Base-by-base conservation (phyloP, 2,888 invertebrate species). In the Cheilosia vulpina region DNA sequence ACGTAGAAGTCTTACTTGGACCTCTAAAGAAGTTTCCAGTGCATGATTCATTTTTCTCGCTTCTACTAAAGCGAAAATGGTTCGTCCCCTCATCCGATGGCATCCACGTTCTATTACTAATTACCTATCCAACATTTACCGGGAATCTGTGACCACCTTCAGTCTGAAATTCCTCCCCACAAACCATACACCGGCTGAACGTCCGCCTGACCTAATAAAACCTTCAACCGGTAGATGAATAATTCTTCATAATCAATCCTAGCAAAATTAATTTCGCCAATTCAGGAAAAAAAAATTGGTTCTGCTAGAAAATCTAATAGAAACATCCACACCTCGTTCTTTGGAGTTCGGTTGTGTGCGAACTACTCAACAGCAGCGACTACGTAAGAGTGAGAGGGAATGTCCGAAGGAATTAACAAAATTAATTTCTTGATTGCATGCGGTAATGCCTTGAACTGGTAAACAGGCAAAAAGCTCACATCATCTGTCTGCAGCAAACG, bases 361-460 rank as follows among this genome's bases (percentile, higher is more conserved):
- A 41, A 60, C 38, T 41, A 60, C n/a, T 60, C 15, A 41, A 13
- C 21, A 52, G 13, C 6, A 38, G 24, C 21, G 24, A n/a, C n/a
- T n/a, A n/a, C 7, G 52, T 24, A 34, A 15, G 43, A 62, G 53
- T 13, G 31, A 11, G 62, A 47, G 41, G 19, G n/a, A 38, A 27
- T 55, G 43, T 43, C 38, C 19, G 43, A 62, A 45, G 24, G 45
- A 75, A 57, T 83, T 68, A 83, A 78, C 57, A 57, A 68, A 83
- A 78, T 76, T 79, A 79, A 84, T 84, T 84, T 76, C 69, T 79
- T 84, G 79, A 84, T 84, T 84, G 84, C 79, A 84, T 69, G 79
- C 68, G 84, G 84, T 75, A 75, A 79, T 84, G 47, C 73, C 84
- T 79, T 75, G 76, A 76, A 84, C 66, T 84, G 75, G 63, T 69